Conservation (phyloP, 2,113 vertebrate genomes). For the Corythornis vintsioides region DNA sequence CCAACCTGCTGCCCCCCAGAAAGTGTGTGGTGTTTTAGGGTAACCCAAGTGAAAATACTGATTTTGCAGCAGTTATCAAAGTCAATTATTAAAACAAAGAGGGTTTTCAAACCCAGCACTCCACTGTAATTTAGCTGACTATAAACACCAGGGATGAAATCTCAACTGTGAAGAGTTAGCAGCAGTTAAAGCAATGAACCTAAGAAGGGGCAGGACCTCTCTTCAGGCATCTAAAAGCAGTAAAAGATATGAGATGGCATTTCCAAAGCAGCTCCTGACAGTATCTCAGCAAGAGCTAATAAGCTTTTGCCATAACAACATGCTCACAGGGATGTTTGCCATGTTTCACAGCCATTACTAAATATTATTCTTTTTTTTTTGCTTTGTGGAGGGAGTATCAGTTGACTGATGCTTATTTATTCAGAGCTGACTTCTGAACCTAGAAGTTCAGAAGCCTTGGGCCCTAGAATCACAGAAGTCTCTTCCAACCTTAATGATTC, state of each 20-base stretch:
- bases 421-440: neutral
- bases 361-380: neutral
- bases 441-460: neutral
- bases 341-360: neutral
- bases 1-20: neutral
- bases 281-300: neutral
- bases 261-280: neutral
- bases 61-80: neutral
- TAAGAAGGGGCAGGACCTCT: neutral
- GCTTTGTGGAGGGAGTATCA: neutral
- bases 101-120: neutral
- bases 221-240: neutral
- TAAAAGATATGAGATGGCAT: neutral
- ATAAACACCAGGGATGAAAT: conserved; percentile 12
- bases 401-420: neutral
- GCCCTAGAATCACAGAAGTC: neutral
- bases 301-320: neutral
- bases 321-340: neutral
- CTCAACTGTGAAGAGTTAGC: neutral
- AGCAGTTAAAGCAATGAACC: conserved; percentile 1
- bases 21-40: neutral
- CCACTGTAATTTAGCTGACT: conserved; percentile 17
- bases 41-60: neutral
- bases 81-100: neutral
- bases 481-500: too few relatives aligned